Conservation (phyloP, 2,113 vertebrate species). For the Halichoerus grypus region DNA sequence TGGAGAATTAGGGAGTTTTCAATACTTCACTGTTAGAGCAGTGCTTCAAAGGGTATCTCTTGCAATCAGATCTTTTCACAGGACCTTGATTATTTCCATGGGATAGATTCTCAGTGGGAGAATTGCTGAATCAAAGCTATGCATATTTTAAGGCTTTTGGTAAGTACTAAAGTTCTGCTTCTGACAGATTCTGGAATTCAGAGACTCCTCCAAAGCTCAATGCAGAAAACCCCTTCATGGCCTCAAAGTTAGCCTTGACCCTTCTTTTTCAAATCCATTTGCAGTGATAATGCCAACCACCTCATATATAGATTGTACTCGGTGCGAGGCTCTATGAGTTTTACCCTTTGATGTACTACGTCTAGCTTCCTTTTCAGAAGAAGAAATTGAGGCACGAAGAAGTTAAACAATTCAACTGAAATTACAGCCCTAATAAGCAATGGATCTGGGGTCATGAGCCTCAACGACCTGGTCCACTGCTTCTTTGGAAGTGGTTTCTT, state of each 20-base stretch:
- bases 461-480: neutral
- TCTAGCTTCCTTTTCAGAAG: conserved; percentile 1
- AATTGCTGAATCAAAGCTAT: neutral
- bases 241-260: neutral
- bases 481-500: neutral
- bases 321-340: neutral
- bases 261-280: neutral
- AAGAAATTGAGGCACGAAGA: neutral
- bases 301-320: neutral
- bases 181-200: neutral
- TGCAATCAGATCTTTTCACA: neutral
- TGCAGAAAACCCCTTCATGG: neutral
- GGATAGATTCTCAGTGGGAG: too few relatives aligned
- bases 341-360: neutral
- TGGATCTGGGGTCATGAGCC: neutral
- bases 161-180: neutral
- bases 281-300: neutral
- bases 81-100: neutral
- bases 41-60: neutral
- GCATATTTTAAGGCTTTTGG: neutral
- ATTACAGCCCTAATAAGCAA: neutral
- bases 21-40: neutral
- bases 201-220: neutral
- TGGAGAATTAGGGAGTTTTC: neutral
- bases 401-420: neutral